Evolutionary conservation across 2,888 invertebrate species (phyloP), one percentile per base, ranked within the genome.

Genomic region (Dynastes tityus): DNA sequence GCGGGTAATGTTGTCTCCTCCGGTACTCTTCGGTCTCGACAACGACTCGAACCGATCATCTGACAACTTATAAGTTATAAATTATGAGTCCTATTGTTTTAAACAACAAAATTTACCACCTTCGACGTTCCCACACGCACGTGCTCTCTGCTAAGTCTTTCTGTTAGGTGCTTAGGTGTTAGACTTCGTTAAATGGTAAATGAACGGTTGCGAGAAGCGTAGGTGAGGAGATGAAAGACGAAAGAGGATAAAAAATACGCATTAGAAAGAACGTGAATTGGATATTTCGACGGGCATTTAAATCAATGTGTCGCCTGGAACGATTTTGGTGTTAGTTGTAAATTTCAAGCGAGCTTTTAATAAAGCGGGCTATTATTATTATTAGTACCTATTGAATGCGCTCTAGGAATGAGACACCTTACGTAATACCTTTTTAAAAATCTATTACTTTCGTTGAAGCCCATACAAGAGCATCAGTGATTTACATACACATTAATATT

Each of bases 31-130:
- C 32, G 9, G 55, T 16, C 11, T 63, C 8, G 11, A 16, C 6
- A 11, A 68, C 16, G 27, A 45, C 55, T 55, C n/a, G 37, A 29
- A 29, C 63, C 65, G 68, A 76, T 29, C 55, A 67, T 53, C 55
- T n/a, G 45, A 53, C 58, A 68, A 37, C 27, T 27, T 68, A 67
- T 64, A 58, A 67, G 27, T 64, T 82, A 80, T 82, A 80, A 82
- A 78, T 81, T 82, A 82, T 82, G 77, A 75, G 75, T 64, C 67
- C 80, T 81, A 82, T 82, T 80, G 82, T 81, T 81, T 81, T 80
- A 80, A 81, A 80, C 76, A 80, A 77, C 80, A 79, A 82, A 79
- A 78, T 79, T 79, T 80, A 81, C 81, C 81, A 80, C 82, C 81
- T 80, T 78, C 76, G 68, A 67, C 58, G 71, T 81, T 80, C 82